Percentiles rank a stretch among this genome's conserved stretches.
Evolutionary conservation across 2,797 vertebrate species (phyloP).

Genomic region (Pseudopleuronectes americanus): DNA sequence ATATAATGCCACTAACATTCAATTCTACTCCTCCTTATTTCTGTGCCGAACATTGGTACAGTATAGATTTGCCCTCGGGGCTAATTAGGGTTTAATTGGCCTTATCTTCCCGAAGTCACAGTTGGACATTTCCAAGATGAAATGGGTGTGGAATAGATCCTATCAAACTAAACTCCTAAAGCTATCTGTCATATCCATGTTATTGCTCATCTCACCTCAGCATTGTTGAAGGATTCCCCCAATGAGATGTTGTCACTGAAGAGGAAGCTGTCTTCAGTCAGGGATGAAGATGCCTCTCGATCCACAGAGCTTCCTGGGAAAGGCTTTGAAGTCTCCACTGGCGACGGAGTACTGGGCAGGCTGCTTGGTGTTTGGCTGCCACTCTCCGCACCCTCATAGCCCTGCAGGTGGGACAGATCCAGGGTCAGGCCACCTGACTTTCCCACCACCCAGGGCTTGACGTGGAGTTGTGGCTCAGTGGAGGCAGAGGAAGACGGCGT

Average conservation of each 20-base stretch:
- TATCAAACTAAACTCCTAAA: too few relatives aligned
- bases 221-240: slow-evolving; percentile 86
- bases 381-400: slow-evolving; percentile 85
- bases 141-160: too few relatives aligned
- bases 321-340: slow-evolving; percentile 87
- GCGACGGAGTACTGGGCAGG: slow-evolving; percentile 93
- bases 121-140: too few relatives aligned
- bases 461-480: slow-evolving; percentile 71
- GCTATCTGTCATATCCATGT: too few relatives aligned
- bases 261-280: slow-evolving; percentile 82
- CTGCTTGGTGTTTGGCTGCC: slow-evolving; percentile 91
- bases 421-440: slow-evolving; percentile 88
- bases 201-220: slow-evolving; percentile 83
- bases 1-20: too few relatives aligned
- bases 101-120: too few relatives aligned
- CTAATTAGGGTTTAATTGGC: too few relatives aligned
- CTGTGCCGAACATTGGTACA: neutral
- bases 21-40: neutral
- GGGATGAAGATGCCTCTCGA: slow-evolving; percentile 78
- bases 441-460: slow-evolving; percentile 83
- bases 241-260: slow-evolving; percentile 88
- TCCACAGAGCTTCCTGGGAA: slow-evolving; percentile 84
- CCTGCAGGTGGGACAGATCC: slow-evolving; percentile 89
- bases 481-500: slow-evolving; percentile 77
- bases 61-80: too few relatives aligned